Evolutionary conservation across 2,888 invertebrate genomes (phyloP).

Genomic region (Machimus atricapillus): DNA sequence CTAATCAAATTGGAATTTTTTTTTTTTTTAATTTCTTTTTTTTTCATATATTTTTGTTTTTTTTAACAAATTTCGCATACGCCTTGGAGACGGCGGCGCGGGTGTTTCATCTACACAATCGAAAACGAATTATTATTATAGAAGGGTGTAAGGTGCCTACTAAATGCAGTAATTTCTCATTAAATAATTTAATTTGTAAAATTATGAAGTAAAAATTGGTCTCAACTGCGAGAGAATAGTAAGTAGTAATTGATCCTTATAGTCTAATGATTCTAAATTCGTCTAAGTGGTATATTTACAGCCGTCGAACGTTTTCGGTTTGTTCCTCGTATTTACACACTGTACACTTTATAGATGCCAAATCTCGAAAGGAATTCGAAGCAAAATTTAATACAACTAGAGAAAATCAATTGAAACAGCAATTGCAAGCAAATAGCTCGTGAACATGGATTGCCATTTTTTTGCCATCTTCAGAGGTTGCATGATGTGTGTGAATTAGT

Average conservation of each 20-base stretch:
- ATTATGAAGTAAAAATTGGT: neutral
- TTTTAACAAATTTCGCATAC: neutral
- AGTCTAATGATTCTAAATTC: constrained; percentile 2
- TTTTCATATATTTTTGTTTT: neutral
- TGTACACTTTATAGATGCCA: neutral
- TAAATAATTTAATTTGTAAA: neutral
- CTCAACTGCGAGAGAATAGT: neutral
- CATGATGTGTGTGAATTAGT: neutral
- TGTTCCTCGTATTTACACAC: neutral
- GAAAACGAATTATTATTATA: neutral
- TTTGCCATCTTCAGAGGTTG: neutral
- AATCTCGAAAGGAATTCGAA: neutral
- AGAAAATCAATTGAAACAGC: neutral
- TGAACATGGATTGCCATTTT: too few relatives aligned
- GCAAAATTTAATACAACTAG: neutral
- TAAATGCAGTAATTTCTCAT: neutral
- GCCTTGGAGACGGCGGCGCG: neutral
- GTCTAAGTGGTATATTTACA: constrained; percentile 24
- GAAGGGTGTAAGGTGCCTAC: neutral
- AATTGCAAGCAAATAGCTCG: neutral
- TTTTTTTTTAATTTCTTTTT: neutral
- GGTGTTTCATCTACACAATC: neutral
- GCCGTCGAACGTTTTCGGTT: neutral
- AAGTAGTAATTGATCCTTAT: neutral
- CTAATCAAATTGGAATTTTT: neutral